These are phyloP conservation scores for Embidobia sp. DNA, from an alignment of 2,888 invertebrate genomes.

Conservation along the genomic window DNA sequence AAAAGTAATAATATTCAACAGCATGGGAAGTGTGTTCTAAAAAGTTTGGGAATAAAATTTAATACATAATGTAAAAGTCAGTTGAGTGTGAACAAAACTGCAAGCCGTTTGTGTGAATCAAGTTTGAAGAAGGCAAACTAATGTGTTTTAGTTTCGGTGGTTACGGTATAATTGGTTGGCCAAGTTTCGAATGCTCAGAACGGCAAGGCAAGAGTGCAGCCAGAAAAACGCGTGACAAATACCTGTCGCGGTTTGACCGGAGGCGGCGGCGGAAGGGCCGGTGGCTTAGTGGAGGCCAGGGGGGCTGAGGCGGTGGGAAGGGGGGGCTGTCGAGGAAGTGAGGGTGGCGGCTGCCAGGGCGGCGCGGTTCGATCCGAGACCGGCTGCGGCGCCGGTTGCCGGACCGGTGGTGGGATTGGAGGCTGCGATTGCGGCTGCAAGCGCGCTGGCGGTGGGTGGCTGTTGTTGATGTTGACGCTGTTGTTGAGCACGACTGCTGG, in stretches of 20 bases:
- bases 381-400: slow-evolving; percentile 83
- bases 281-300: slow-evolving; percentile 77
- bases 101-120: no score
- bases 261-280: slow-evolving; percentile 79
- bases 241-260: slow-evolving; percentile 81
- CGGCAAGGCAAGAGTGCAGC: slow-evolving; percentile 1
- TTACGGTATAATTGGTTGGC: not conserved
- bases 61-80: slow-evolving; percentile 4
- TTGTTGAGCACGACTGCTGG: slow-evolving; percentile 77
- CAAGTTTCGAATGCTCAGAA: slow-evolving; percentile 14
- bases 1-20: slow-evolving; percentile 44
- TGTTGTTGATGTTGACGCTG: slow-evolving; percentile 76
- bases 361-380: slow-evolving; percentile 79
- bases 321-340: slow-evolving; percentile 80
- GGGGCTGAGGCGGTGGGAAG: slow-evolving; percentile 75
- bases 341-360: slow-evolving; percentile 81
- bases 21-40: not conserved
- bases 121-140: no score
- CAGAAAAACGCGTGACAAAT: slow-evolving; percentile 39
- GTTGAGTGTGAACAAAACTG: slow-evolving; percentile 11
- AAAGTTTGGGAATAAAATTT: slow-evolving; percentile 18
- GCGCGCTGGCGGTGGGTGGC: slow-evolving; percentile 69
- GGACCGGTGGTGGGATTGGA: slow-evolving; percentile 83
- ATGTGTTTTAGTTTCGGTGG: not conserved
- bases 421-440: slow-evolving; percentile 69